Evolutionary conservation across 2,113 vertebrate genomes (phyloP).

Genomic region (Sciurus niger): DNA sequence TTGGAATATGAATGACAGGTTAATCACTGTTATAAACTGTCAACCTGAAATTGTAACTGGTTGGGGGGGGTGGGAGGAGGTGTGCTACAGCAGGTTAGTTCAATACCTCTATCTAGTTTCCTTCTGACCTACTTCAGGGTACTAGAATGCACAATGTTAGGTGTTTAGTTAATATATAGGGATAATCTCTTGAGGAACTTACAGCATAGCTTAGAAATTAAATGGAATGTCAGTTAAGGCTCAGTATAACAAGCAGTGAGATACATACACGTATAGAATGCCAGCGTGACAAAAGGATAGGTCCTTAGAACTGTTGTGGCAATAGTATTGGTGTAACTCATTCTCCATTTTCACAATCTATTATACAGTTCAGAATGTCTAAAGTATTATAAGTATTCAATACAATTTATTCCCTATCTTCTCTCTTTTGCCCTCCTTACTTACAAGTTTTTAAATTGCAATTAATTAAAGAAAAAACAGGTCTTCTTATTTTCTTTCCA

Average conservation of each 20-base stretch:
- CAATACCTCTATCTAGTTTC: not conserved
- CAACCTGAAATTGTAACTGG: not conserved
- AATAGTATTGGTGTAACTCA: not conserved
- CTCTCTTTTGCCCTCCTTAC: not conserved
- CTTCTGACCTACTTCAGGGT: not conserved
- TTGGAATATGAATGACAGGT: not conserved
- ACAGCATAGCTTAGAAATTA: not conserved
- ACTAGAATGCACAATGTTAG: not conserved
- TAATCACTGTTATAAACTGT: not conserved
- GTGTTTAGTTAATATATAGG: not conserved
- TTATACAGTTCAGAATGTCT: not conserved
- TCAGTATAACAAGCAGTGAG: not conserved
- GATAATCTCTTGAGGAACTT: not conserved
- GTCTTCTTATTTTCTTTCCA: not conserved
- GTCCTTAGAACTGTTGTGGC: not conserved
- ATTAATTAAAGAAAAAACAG: not conserved
- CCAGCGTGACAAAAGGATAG: fast-evolving
- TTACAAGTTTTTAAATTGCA: not conserved
- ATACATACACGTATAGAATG: not conserved
- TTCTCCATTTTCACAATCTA: not conserved
- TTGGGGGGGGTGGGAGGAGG: too few species aligned
- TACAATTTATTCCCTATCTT: not conserved
- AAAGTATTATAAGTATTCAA: not conserved
- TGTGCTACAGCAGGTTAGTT: not conserved
- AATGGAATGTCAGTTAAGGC: not conserved